Evolutionary conservation across 1,140 invertebrate genomes (phyloP), one percentile per base, ranked within the genome.

Genomic region (Lordiphosa collinella): DNA sequence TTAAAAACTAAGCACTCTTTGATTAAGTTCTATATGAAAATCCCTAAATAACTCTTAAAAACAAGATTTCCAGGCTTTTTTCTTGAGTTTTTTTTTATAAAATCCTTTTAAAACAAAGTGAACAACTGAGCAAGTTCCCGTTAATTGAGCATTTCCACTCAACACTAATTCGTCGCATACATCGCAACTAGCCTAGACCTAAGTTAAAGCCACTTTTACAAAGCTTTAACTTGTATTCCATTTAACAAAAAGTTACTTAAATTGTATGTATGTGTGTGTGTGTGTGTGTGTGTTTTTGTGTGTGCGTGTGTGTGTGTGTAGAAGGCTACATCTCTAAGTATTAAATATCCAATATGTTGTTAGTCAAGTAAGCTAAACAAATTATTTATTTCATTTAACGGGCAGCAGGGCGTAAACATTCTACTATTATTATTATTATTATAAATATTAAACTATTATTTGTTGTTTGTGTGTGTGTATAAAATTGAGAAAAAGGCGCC

Each of bases 271-370:
- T 11, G 25, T 18, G 51, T 36, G 48, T 59, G 57, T 61, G 7
- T 41, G 10, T 11, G n/a, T 11, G 8, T 11, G 8, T 13, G 12
- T 29, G 8, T 11, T 3, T 13, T 9, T 29, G 8, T 25, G 25
- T 14, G 9, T 34, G 29, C 9, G 13, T 16, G 29, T 47, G 34
- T 32, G 14, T 14, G 22, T 32, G 32, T 47, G 34, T 64, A 74
- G 57, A 74, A 75, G 75, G 75, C 75, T 79, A 79, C 75, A 52
- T 70, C 60, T 44, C 29, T 82, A 82, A 82, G 78, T 82, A 82
- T 82, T 82, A 82, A 82, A 84, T 82, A 82, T 82, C 78, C 51
- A 82, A 84, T 82, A 82, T 82, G 72, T 69, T 73, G 44, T 82
- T 78, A 63, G 63, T 51, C 7, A 40, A 64, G 48, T 76, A 76